These are phyloP conservation scores for Lasioglossum albipes DNA, from an alignment of 1,140 invertebrate genomes.

Conservation along the genomic window DNA sequence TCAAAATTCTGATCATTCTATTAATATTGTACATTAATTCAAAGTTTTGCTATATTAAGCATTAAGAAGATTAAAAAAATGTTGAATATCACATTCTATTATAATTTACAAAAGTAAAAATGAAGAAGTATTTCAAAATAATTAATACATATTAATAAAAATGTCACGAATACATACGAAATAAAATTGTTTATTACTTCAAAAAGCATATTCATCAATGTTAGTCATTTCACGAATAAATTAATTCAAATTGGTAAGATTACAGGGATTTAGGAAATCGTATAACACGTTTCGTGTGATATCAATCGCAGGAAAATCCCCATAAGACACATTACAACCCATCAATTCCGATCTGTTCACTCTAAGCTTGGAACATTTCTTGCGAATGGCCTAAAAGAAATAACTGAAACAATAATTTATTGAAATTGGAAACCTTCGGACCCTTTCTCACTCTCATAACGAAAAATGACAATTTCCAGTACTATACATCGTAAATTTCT, in stretches of 20 bases:
- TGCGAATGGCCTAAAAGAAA: conserved; percentile 41
- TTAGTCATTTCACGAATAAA: no score
- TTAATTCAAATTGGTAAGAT: neutral
- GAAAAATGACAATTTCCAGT: neutral
- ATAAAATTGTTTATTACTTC: no score
- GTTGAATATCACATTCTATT: no score
- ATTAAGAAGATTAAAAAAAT: no score
- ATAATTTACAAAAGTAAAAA: no score
- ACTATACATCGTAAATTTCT: neutral
- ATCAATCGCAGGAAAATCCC: conserved; percentile 8
- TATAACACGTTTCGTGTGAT: neutral
- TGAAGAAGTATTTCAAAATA: no score
- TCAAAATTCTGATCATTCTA: no score
- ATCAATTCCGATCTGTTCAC: conserved; percentile 32
- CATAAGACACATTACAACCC: conserved; percentile 51
- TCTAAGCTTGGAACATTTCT: conserved; percentile 60
- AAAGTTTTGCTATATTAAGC: no score
- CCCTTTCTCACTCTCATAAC: neutral
- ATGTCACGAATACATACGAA: no score
- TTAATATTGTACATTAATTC: no score
- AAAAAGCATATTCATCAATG: no score
- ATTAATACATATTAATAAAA: no score
- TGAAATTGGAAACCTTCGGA: neutral
- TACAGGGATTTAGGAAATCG: neutral
- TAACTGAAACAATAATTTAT: conserved; percentile 43